Evolutionary conservation across 2,113 vertebrate genomes (phyloP), one percentile per base, ranked within the genome.

Genomic region (Haliaeetus leucogaster): DNA sequence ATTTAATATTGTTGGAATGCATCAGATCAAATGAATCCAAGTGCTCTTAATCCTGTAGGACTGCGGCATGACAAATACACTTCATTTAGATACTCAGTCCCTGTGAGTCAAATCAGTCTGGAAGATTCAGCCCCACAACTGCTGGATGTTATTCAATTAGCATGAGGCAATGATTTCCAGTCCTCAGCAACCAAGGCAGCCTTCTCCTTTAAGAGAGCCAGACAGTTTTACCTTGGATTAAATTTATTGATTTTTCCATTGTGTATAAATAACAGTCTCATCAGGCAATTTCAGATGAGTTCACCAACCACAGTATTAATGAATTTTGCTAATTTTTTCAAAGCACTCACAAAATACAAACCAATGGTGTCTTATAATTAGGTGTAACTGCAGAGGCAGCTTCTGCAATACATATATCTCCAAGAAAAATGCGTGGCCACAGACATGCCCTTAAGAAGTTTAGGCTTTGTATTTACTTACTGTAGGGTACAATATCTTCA

Each of bases 221-320:
- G 77, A 86, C 50, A 27, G 59, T 58, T 97, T 73, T 77, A 95
- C 87, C 74, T 95, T 71, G 94, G 84, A 96, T 95, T 92, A 92
- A 93, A 90, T 5, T 4, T 55, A 95, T 96, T 2, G 29, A 95
- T 94, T 91, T 92, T 94, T 93, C 92, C 88, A 89, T 86, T 67
- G 25, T 36, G 70, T 87, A 85, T 74, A 82, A 23, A 76, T 80
- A 84, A 84, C 55, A 78, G 50, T 23, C 4, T 14, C 0, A 1
- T 65, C 58, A 89, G 79, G 80, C 82, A 68, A 72, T 87, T 27
- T 53, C 74, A 61, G n/a, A 47, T 22, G 78, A 95, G 52, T 66
- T 87, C 74, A 74, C 65, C 2, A 5, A 25, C 59, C 68, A 50
- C 45, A 18, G 21, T n/a, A 76, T 91, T 89, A 92, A 94, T 43